Percentiles rank a stretch among this genome's conserved stretches.
Conservation (phyloP, 2,113 vertebrate genomes). For the Thunnus maccoyii region DNA sequence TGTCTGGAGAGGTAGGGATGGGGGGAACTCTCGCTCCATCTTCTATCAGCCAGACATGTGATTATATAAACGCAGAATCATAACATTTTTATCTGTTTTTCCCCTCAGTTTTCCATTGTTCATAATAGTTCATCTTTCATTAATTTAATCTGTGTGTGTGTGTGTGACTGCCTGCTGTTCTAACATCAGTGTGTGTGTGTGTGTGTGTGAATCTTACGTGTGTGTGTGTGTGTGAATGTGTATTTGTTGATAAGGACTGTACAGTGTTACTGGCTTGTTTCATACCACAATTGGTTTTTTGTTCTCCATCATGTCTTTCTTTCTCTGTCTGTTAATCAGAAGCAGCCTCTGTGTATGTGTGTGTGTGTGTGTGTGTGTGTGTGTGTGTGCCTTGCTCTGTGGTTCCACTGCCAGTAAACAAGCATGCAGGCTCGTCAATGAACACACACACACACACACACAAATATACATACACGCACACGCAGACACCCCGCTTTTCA, state of each 20-base stretch:
- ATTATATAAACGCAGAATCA: too few species aligned
- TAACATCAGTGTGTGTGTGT: conserved; percentile 7
- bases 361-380: conserved; percentile 17
- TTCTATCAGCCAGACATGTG: too few species aligned
- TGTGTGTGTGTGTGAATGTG: neutral
- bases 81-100: too few species aligned
- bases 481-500: conserved; percentile 45
- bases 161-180: neutral
- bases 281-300: conserved; percentile 19
- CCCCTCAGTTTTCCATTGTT: too few species aligned
- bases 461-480: conserved; percentile 1
- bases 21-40: too few species aligned
- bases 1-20: too few species aligned
- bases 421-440: conserved; percentile 27
- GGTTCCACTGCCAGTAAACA: conserved; percentile 64
- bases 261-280: neutral
- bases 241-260: conserved; percentile 4
- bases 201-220: conserved; percentile 2
- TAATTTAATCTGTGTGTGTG: too few species aligned
- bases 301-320: conserved; percentile 27
- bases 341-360: conserved; percentile 39
- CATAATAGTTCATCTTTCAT: too few species aligned
- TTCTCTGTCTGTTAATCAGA: conserved; percentile 55
- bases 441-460: neutral
- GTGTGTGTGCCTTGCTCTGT: conserved; percentile 29